Evolutionary conservation across 2,113 vertebrate species (phyloP).

Genomic region (Serilophus lunatus): DNA sequence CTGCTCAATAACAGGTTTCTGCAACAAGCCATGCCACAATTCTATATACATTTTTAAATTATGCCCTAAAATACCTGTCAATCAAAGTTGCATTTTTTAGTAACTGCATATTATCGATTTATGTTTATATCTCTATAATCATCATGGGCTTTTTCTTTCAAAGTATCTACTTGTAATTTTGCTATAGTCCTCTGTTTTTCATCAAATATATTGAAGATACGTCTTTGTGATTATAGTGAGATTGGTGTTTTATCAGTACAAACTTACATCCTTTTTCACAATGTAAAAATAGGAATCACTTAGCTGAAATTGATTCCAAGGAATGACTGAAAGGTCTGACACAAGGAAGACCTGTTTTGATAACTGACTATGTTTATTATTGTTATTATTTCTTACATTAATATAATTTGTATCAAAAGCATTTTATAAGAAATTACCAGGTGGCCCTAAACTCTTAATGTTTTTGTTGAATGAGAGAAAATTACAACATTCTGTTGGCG

Average conservation of each 20-base stretch:
- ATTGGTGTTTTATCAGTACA: neutral
- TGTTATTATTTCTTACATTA: neutral
- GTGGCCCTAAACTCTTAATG: neutral
- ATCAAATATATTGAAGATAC: neutral
- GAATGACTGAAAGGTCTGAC: neutral
- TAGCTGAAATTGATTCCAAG: neutral
- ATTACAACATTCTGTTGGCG: neutral
- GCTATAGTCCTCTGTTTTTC: neutral
- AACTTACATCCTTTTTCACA: neutral
- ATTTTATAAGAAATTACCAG: neutral
- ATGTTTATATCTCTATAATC: rapidly evolving
- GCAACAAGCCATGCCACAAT: neutral
- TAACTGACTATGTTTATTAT: neutral
- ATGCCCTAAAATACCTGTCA: neutral
- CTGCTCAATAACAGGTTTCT: neutral
- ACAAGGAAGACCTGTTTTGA: neutral
- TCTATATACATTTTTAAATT: neutral
- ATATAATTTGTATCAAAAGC: neutral
- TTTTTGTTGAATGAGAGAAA: neutral
- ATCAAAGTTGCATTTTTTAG: neutral
- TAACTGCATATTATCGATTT: neutral
- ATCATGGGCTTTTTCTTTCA: neutral
- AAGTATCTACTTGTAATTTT: neutral
- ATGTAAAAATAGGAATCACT: neutral
- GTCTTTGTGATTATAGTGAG: neutral